A percentile compares a stretch with the other conserved stretches of the same genome.
Evolutionary conservation across 2,797 vertebrate genomes (phyloP).

Genomic region (Limnodromus scolopaceus): DNA sequence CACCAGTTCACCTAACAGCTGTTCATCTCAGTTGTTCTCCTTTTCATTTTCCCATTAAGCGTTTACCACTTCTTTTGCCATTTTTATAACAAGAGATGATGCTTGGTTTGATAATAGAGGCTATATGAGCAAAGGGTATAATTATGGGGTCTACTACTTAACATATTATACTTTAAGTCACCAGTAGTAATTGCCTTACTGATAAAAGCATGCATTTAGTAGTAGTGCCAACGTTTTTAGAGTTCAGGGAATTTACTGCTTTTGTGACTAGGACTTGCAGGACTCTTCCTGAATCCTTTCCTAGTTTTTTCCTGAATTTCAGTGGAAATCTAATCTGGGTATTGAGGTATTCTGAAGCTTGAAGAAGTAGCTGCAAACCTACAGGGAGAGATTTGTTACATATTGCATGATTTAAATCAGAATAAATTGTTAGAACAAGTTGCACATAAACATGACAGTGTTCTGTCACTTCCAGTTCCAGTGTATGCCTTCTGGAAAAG

Average conservation of each 20-base stretch:
- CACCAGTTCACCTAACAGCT: neutral
- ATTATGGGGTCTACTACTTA: neutral
- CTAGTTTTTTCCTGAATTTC: neutral
- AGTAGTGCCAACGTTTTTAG: neutral
- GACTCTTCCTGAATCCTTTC: neutral
- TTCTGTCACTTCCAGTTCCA: neutral
- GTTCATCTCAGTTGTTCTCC: neutral
- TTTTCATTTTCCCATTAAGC: neutral
- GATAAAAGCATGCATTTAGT: fast-evolving
- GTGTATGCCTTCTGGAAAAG: neutral
- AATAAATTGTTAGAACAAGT: neutral
- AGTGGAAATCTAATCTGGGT: neutral
- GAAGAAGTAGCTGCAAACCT: neutral
- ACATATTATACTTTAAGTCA: neutral
- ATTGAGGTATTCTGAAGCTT: neutral
- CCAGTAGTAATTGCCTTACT: neutral
- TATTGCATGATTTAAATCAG: neutral
- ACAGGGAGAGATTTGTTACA: neutral
- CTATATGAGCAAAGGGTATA: neutral
- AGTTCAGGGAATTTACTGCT: neutral
- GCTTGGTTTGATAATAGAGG: neutral
- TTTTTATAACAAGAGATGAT: neutral
- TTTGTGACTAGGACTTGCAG: neutral
- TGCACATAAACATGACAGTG: fast-evolving
- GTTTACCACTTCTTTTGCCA: neutral